A percentile compares a stretch with the other conserved stretches of the same genome.
These are phyloP conservation scores for Bruchidius siliquastri DNA, from an alignment of 2,888 invertebrate species.

Conservation along the genomic window DNA sequence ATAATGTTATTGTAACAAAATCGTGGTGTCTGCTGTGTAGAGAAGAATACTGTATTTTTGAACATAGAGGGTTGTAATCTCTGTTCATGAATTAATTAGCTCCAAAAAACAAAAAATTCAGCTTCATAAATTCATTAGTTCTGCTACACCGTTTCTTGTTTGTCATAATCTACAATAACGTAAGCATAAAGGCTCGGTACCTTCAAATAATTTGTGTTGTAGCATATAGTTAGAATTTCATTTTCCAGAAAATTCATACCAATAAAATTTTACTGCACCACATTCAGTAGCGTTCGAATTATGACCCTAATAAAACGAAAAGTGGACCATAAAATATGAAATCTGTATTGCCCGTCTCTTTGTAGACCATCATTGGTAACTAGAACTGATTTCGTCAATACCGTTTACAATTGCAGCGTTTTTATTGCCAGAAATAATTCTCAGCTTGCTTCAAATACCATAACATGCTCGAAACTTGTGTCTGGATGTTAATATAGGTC, in stretches of 20 bases:
- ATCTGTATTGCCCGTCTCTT: conserved; percentile 12
- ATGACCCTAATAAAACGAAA: conserved; percentile 36
- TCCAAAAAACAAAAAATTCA: too few species aligned
- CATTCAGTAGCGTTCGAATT: conserved; percentile 34
- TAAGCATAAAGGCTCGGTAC: not conserved
- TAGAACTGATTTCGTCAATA: not conserved
- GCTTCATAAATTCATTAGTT: not conserved
- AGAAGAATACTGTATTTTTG: too few species aligned
- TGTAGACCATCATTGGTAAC: not conserved
- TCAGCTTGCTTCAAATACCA: not conserved
- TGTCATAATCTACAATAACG: not conserved
- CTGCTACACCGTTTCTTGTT: not conserved
- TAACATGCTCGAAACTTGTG: not conserved
- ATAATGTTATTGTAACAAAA: too few species aligned
- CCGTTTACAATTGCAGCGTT: not conserved
- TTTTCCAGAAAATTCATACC: not conserved
- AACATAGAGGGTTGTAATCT: too few species aligned
- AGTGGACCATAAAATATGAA: conserved; percentile 37
- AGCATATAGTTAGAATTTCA: not conserved
- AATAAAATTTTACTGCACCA: conserved; percentile 26
- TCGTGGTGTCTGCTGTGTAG: too few species aligned
- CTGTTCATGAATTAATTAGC: too few species aligned
- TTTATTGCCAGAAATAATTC: not conserved
- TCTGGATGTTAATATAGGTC: too few species aligned
- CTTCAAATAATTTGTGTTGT: not conserved